Conservation (phyloP, 2,113 vertebrate species). For the Entomyzon cyanotis region DNA sequence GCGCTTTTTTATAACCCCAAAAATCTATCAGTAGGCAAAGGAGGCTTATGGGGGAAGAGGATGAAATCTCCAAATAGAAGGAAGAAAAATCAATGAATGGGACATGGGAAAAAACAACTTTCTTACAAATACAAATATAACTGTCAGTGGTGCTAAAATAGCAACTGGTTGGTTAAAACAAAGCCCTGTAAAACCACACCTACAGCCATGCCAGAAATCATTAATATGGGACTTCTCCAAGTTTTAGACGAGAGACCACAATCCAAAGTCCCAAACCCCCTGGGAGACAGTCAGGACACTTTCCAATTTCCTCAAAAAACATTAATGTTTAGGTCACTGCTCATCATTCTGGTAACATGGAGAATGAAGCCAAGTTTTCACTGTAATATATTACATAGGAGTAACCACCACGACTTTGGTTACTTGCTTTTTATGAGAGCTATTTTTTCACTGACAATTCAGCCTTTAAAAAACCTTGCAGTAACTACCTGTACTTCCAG, state of each 20-base stretch:
- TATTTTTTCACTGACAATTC: neutral
- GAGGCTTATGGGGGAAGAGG: neutral
- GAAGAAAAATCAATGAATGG: neutral
- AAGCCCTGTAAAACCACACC: neutral
- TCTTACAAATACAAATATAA: accelerated
- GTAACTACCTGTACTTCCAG: neutral
- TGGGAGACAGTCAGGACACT: neutral
- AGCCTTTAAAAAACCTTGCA: neutral
- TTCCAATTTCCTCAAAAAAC: neutral
- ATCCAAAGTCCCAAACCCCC: neutral
- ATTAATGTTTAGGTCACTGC: neutral
- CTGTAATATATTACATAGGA: neutral
- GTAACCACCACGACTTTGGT: neutral
- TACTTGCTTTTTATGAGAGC: neutral
- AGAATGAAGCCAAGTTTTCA: neutral
- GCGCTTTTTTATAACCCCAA: neutral
- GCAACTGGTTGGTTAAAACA: neutral
- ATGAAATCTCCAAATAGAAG: neutral
- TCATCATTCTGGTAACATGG: neutral
- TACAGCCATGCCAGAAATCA: neutral
- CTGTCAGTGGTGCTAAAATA: neutral
- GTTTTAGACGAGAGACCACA: neutral
- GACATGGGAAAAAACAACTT: neutral
- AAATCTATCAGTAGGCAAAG: neutral
- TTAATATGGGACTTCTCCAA: neutral